Evolutionary conservation across 2,113 vertebrate genomes (phyloP), one percentile per base, ranked within the genome.

Genomic region (Alexandromys fortis): DNA sequence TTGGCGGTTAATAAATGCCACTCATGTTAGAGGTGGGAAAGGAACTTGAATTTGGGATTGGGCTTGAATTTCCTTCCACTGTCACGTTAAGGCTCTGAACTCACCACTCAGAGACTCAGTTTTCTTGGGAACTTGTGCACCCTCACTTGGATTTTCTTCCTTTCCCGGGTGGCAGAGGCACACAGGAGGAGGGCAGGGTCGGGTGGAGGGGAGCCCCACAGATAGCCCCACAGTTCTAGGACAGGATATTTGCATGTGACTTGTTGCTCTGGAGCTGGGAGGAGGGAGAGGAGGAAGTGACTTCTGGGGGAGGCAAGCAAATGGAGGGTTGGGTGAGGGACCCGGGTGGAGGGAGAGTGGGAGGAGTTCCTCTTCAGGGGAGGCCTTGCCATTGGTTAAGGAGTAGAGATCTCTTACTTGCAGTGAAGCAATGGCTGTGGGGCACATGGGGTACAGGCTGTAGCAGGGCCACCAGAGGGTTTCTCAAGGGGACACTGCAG

Each of bases 241-340:
- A 97, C 95, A 96, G 92, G 93, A 94, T 95, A 97, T 98, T 98
- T 98, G 97, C 96, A 95, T 97, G 94, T 95, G 90, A 97, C 92
- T 95, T 70, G 92, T 61, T 76, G 78, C 81, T 95, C 89, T 97
- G 95, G 97, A 96, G 98, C 96, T 52, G 47, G 82, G 93, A 90
- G 95, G 96, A 88, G 38, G 86, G 92, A 28, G 70, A 94, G 92
- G 95, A 97, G 97, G 96, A 94, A 98, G 95, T 97, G 90, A 89
- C 70, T 86, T 95, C 22, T 83, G 72, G 73, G 91, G 93, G 75
- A 79, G 73, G 79, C 76, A n/a, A 78, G 90, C 72, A 9, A 76
- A 93, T 94, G 85, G 90, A 94, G 94, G 92, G 81, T 67, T 93
- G 90, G 90, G 70, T 47, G 91, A 91, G 79, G 87, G 92, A 88